Percentiles rank a stretch among this genome's conserved stretches.
phyloP scores from a whole-genome alignment of 2,797 vertebrate genomes.

The Delichon dasypus region DNA sequence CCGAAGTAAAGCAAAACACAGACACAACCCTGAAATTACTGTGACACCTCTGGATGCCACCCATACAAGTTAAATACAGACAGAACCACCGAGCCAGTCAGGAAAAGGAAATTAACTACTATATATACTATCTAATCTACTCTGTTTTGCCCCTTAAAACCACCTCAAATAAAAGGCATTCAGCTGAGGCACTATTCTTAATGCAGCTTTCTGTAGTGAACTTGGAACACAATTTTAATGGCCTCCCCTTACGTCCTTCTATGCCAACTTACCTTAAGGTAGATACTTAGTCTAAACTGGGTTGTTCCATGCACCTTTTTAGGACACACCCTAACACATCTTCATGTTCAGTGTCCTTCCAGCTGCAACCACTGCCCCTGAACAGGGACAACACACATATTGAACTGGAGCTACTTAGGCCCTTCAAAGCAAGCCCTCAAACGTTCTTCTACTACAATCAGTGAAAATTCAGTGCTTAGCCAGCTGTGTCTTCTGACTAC shows the following conservation, averaged over 20 bases:
- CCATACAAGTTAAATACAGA: background rate
- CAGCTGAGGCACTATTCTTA: background rate
- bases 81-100: background rate
- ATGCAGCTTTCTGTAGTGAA: background rate
- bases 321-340: background rate
- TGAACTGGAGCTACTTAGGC: background rate
- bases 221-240: background rate
- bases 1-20: background rate
- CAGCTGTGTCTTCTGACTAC: background rate
- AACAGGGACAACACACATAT: accelerated
- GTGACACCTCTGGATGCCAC: background rate
- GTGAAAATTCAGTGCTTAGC: background rate
- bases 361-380: background rate
- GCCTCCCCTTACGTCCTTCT: background rate
- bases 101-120: background rate
- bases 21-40: background rate
- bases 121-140: background rate
- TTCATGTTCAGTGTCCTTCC: background rate
- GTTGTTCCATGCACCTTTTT: background rate
- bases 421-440: background rate
- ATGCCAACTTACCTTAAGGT: background rate
- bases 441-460: background rate
- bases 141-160: background rate
- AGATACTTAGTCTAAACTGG: background rate
- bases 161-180: background rate